A percentile compares a stretch with the other conserved stretches of the same genome.
These are phyloP conservation scores for Thryonomys swinderianus DNA, from an alignment of 2,113 vertebrate genomes.

Conservation along the genomic window DNA sequence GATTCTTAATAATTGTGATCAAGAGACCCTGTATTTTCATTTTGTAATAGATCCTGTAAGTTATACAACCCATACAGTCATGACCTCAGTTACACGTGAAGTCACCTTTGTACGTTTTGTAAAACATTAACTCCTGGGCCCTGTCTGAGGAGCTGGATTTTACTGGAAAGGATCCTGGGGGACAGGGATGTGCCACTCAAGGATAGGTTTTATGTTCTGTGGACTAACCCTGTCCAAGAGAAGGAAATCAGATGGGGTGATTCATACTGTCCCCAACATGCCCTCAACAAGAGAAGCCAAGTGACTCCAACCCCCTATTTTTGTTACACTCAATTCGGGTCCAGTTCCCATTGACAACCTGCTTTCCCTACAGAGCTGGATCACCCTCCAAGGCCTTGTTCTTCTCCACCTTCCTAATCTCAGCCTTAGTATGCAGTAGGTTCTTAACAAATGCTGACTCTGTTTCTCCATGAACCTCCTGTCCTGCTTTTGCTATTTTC, in stretches of 20 bases:
- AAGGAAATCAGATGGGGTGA: neutral
- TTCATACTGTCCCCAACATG: accelerated
- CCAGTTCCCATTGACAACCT: neutral
- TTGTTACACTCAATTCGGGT: accelerated
- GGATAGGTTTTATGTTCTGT: accelerated
- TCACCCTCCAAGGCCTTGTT: neutral
- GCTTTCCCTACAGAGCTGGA: neutral
- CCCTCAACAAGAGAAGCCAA: neutral
- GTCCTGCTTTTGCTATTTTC: neutral
- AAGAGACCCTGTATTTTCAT: neutral
- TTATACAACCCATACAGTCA: neutral
- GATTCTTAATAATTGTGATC: neutral
- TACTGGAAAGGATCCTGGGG: too few species aligned
- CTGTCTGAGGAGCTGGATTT: neutral
- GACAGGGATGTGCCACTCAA: too few species aligned
- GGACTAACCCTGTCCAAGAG: neutral
- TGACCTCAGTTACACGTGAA: neutral
- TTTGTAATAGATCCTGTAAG: neutral
- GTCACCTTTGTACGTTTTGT: neutral
- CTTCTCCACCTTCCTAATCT: neutral
- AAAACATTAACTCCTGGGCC: neutral
- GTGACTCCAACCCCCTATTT: accelerated
- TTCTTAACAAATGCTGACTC: too few species aligned
- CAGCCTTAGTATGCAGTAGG: neutral
- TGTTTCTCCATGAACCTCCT: neutral